phyloP scores from a whole-genome alignment of 1,140 invertebrate genomes.

The Eumaeus atala region DNA sequence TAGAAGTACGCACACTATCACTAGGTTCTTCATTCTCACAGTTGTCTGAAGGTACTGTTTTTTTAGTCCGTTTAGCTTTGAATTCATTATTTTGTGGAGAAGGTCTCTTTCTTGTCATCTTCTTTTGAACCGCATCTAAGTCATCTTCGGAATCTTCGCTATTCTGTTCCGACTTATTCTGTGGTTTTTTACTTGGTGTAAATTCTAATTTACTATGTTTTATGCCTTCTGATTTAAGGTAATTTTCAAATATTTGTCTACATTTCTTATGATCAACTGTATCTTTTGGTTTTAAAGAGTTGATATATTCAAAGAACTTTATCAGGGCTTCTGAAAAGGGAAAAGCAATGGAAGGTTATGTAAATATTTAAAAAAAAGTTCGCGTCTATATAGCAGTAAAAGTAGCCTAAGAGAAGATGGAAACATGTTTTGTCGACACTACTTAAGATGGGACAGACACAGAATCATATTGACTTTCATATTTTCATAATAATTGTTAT shows the following conservation, averaged over 20 bases:
- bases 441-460: no score
- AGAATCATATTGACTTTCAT: no score
- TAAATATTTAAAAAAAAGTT: no score
- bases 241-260: slow-evolving; percentile 76
- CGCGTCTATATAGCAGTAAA: no score
- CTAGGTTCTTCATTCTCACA: slow-evolving; percentile 23
- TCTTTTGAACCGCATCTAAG: slow-evolving; percentile 19
- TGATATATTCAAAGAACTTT: slow-evolving; percentile 83
- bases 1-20: slow-evolving; percentile 35
- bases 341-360: no score
- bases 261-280: slow-evolving; percentile 84
- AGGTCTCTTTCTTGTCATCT: slow-evolving; percentile 7
- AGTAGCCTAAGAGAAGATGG: no score
- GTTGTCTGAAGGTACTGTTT: slow-evolving; percentile 15
- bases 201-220: slow-evolving; percentile 53
- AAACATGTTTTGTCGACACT: no score
- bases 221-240: slow-evolving; percentile 49
- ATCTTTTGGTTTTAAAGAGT: slow-evolving; percentile 81
- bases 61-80: slow-evolving; percentile 20
- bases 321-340: slow-evolving; percentile 73
- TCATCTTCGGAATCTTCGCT: slow-evolving; percentile 18
- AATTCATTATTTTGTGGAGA: slow-evolving; percentile 10
- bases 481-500: no score
- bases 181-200: slow-evolving; percentile 32
- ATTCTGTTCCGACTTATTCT: slow-evolving; percentile 19